Evolutionary conservation across 2,113 vertebrate genomes (phyloP).

Genomic region (Trematomus loennbergii): DNA sequence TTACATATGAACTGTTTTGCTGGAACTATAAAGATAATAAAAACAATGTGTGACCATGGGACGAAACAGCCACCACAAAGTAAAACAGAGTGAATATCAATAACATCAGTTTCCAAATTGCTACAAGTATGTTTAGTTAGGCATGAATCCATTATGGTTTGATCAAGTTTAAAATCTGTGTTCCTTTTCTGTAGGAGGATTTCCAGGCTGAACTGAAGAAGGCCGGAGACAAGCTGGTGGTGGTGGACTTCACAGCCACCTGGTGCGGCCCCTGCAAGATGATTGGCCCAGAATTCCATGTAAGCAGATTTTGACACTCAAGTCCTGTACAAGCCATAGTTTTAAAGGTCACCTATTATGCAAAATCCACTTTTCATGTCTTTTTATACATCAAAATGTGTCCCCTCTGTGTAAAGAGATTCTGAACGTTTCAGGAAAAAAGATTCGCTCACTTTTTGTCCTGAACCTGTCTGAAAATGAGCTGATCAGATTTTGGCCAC

Average conservation of each 20-base stretch:
- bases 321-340: neutral
- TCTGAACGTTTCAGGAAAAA: too few species aligned
- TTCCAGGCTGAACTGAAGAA: conserved; percentile 77
- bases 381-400: too few species aligned
- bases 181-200: conserved; percentile 66
- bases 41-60: too few species aligned
- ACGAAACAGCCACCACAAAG: neutral
- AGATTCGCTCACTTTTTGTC: too few species aligned
- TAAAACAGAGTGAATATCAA: neutral
- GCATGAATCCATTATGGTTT: neutral
- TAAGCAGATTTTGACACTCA: conserved; percentile 72
- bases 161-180: neutral
- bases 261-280: conserved; percentile 93
- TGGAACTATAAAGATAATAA: too few species aligned
- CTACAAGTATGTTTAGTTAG: neutral
- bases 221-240: conserved; percentile 87
- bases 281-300: conserved; percentile 86
- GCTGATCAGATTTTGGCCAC: too few species aligned
- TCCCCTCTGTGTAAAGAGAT: too few species aligned
- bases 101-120: neutral
- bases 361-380: too few species aligned
- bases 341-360: too few species aligned
- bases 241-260: conserved; percentile 91
- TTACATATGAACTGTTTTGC: too few species aligned
- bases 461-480: too few species aligned